Conservation (phyloP, 2,888 invertebrate genomes). For the Parasteatoda lunata region DNA sequence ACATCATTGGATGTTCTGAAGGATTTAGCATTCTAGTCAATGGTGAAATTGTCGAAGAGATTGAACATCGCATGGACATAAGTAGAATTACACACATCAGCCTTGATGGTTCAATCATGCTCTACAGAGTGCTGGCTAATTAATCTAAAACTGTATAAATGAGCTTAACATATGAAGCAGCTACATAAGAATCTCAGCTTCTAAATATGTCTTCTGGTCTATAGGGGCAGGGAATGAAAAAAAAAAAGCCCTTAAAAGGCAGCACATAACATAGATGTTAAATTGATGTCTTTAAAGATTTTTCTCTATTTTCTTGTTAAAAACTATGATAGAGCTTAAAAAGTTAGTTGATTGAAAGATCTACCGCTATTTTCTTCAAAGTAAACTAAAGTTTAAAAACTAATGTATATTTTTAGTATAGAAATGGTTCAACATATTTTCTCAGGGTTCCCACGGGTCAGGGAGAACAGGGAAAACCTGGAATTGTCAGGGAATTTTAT, state of each 20-base stretch:
- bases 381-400: no score
- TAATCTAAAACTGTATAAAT: not conserved
- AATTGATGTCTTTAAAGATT: no score
- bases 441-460: no score
- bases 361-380: no score
- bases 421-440: no score
- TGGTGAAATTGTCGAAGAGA: conserved; percentile 29
- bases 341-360: no score
- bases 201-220: not conserved
- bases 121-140: conserved; percentile 48
- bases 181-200: not conserved
- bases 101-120: conserved; percentile 37
- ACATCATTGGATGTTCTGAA: conserved; percentile 51
- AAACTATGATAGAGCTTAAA: no score
- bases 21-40: conserved; percentile 23
- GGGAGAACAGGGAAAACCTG: no score
- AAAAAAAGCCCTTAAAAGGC: not conserved
- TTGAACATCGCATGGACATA: conserved; percentile 54
- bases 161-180: not conserved
- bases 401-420: no score
- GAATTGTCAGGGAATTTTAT: no score
- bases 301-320: no score
- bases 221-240: not conserved
- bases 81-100: conserved; percentile 41
- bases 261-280: not conserved